A percentile compares a stretch with the other conserved stretches of the same genome.
These are phyloP conservation scores for Gymnocypris eckloni DNA, from an alignment of 2,797 vertebrate species.

Conservation along the genomic window DNA sequence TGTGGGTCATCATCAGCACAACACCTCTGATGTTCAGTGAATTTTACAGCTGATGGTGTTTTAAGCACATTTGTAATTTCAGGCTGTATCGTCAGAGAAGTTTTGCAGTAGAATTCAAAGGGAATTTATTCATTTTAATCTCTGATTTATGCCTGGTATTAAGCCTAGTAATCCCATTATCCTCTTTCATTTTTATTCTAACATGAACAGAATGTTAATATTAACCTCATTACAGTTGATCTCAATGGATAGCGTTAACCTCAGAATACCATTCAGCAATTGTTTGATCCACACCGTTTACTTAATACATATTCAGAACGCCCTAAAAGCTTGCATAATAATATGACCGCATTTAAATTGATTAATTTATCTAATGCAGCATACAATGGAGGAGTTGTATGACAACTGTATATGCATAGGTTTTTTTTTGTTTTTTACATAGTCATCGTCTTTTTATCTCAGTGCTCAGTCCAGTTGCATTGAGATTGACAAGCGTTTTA, in stretches of 20 bases:
- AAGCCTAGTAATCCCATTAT: conserved; percentile 46
- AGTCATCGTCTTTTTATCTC: not conserved
- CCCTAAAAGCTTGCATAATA: conserved; percentile 7
- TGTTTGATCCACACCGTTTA: conserved; percentile 38
- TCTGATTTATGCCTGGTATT: conserved; percentile 41
- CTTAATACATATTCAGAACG: conserved; percentile 18
- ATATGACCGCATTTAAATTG: conserved; percentile 4
- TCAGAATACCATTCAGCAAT: conserved; percentile 43
- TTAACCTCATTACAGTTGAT: conserved; percentile 22
- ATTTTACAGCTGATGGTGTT: not conserved
- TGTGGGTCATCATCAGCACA: conserved; percentile 24
- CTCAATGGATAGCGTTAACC: conserved; percentile 35
- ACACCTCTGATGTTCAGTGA: conserved; percentile 21
- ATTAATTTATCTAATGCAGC: not conserved
- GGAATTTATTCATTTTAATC: conserved; percentile 41
- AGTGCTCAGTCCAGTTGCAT: not conserved
- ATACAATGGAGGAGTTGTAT: not conserved
- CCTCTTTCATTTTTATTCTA: conserved; percentile 50
- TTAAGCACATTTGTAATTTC: conserved; percentile 4
- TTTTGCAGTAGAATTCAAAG: conserved; percentile 38
- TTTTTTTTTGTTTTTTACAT: not conserved
- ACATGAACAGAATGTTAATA: conserved; percentile 44
- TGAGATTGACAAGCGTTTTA: not conserved
- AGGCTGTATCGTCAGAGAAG: not conserved
- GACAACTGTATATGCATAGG: not conserved